Conservation (phyloP, 2,113 vertebrate genomes). For the Lichenostomus cassidix region DNA sequence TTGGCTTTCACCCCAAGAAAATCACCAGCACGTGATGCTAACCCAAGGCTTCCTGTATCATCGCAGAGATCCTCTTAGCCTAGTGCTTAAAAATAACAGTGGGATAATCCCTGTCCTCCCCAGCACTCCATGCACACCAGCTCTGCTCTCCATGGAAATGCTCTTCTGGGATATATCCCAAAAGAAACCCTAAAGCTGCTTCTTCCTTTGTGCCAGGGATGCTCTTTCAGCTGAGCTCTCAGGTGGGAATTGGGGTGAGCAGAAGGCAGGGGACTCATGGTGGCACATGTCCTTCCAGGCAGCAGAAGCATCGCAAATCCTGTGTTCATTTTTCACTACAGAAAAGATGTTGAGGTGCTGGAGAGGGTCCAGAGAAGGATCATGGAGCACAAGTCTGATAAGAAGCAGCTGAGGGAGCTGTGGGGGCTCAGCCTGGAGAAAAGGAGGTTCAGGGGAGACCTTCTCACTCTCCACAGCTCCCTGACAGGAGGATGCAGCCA, state of each 20-base stretch:
- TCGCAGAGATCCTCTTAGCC: slow-evolving; percentile 34
- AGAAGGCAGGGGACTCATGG: not conserved
- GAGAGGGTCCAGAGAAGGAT: not conserved
- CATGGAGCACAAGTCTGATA: not conserved
- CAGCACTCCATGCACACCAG: not conserved
- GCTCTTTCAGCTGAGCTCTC: not conserved
- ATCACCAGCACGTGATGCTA: not conserved
- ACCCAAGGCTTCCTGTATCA: not conserved
- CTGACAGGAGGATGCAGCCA: not conserved
- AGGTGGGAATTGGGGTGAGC: not conserved
- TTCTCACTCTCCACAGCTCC: not conserved
- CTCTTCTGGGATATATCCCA: not conserved
- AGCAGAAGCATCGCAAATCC: not conserved
- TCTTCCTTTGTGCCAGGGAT: not conserved
- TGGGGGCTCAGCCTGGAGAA: not conserved
- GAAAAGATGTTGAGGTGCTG: not conserved
- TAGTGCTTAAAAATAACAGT: slow-evolving; percentile 54
- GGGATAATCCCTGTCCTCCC: not conserved
- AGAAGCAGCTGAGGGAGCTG: not conserved
- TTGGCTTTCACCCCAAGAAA: not conserved
- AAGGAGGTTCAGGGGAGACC: not conserved
- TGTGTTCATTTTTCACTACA: not conserved
- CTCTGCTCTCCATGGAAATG: not conserved
- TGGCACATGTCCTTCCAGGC: not conserved
- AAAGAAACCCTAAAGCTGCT: not conserved